A percentile compares a stretch with the other conserved stretches of the same genome.
These are phyloP conservation scores for Hippocampus barbouri DNA, from an alignment of 2,113 vertebrate species.

Conservation along the genomic window DNA sequence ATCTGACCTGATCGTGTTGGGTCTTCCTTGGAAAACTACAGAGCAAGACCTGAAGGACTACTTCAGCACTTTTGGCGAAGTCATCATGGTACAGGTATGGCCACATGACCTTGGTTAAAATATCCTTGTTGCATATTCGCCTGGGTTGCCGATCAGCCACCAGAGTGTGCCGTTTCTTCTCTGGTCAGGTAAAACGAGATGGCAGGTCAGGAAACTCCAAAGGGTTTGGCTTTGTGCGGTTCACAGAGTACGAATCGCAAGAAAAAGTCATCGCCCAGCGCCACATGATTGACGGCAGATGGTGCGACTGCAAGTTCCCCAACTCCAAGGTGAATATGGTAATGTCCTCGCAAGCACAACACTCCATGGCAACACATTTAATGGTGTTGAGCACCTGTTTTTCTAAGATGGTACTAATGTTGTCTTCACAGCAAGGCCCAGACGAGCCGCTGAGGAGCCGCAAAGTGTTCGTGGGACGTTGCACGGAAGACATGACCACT, in stretches of 20 bases:
- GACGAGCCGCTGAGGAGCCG: slow-evolving; percentile 93
- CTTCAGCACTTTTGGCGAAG: slow-evolving; percentile 96
- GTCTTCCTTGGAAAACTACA: slow-evolving; percentile 95
- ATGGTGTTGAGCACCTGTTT: neutral
- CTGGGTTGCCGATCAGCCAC: neutral
- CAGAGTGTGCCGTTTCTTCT: neutral
- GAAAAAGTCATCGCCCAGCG: slow-evolving; percentile 95
- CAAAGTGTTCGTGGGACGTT: slow-evolving; percentile 97
- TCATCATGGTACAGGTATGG: slow-evolving; percentile 97
- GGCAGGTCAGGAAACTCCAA: slow-evolving; percentile 96
- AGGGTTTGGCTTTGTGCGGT: slow-evolving; percentile 97
- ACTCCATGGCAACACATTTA: neutral
- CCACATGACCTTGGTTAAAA: neutral
- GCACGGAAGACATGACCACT: slow-evolving; percentile 93
- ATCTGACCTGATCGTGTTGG: slow-evolving; percentile 93
- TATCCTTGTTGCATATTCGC: neutral
- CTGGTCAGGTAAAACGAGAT: slow-evolving; percentile 89
- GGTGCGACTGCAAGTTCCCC: slow-evolving; percentile 98
- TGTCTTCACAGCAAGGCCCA: slow-evolving; percentile 80
- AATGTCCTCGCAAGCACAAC: slow-evolving; percentile 33
- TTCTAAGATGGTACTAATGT: neutral
- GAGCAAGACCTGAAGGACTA: slow-evolving; percentile 98
- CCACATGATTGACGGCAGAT: slow-evolving; percentile 98
- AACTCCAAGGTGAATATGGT: slow-evolving; percentile 90
- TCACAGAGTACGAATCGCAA: slow-evolving; percentile 95